phyloP scores from a whole-genome alignment of 2,888 invertebrate species.

The Empis stercorea region DNA sequence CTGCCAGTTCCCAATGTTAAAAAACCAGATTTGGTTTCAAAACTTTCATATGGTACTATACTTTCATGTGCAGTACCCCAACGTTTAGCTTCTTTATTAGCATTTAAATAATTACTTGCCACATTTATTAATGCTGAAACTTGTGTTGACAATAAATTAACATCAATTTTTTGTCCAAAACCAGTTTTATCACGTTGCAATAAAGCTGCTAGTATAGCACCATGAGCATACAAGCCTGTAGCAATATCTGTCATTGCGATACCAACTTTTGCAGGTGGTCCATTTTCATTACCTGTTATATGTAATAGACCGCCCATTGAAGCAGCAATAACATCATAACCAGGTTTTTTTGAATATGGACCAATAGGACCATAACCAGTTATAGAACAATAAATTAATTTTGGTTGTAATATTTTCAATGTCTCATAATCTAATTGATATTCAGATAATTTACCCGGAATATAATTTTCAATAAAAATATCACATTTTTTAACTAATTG shows the following conservation, averaged over 20 bases:
- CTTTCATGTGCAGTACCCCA: constrained; percentile 93
- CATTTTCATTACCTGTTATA: constrained; percentile 73
- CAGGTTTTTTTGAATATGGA: constrained; percentile 75
- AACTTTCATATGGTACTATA: constrained; percentile 89
- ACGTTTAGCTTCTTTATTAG: constrained; percentile 58
- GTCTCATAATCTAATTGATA: constrained; percentile 70
- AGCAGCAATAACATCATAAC: constrained; percentile 92
- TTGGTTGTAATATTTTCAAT: constrained; percentile 55
- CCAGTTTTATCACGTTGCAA: constrained; percentile 64
- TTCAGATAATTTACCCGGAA: constrained; percentile 74
- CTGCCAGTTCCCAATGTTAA: constrained; percentile 82
- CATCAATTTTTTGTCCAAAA: constrained; percentile 83
- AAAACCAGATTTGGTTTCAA: constrained; percentile 68
- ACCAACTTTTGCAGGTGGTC: constrained; percentile 81
- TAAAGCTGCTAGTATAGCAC: constrained; percentile 85
- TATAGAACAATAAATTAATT: constrained; percentile 82
- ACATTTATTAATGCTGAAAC: constrained; percentile 79
- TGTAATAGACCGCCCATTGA: constrained; percentile 83
- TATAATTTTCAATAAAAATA: constrained; percentile 84
- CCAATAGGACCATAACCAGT: constrained; percentile 85
- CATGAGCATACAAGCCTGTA: constrained; percentile 88
- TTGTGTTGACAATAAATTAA: constrained; percentile 87
- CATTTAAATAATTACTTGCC: constrained; percentile 81
- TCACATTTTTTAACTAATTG: constrained; percentile 68
- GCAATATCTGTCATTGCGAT: constrained; percentile 90